phyloP scores from a whole-genome alignment of 1,140 invertebrate genomes.

The Heliconius nattereri region DNA sequence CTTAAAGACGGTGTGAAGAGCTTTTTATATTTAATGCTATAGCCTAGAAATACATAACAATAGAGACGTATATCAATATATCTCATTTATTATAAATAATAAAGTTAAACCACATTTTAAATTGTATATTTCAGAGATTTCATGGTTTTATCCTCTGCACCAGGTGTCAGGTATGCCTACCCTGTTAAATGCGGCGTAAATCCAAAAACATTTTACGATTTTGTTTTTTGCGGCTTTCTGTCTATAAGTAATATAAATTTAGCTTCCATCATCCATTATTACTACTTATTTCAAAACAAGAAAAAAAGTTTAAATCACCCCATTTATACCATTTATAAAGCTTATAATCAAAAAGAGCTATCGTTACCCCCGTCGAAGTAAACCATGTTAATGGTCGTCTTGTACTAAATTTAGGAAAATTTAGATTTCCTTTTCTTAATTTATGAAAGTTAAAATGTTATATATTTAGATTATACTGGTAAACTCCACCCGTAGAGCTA shows the following conservation, averaged over 20 bases:
- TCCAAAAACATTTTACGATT: too few species aligned
- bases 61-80: not conserved
- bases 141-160: too few species aligned
- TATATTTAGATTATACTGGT: too few species aligned
- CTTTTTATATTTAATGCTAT: not conserved
- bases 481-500: too few species aligned
- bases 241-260: too few species aligned
- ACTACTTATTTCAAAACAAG: too few species aligned
- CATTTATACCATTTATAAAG: not conserved
- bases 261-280: too few species aligned
- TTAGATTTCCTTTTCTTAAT: not conserved
- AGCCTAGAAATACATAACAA: not conserved
- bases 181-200: too few species aligned
- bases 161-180: too few species aligned
- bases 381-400: constrained; percentile 33
- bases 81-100: not conserved
- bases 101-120: not conserved
- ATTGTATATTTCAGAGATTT: not conserved
- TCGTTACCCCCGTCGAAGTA: constrained; percentile 18
- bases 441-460: not conserved
- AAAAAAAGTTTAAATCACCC: not conserved
- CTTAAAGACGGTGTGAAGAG: not conserved
- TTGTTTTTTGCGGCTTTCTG: too few species aligned
- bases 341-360: not conserved
- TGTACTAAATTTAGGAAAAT: constrained; percentile 24